Evolutionary conservation across 2,888 invertebrate species (phyloP).

Genomic region (Sesamia inferens): DNA sequence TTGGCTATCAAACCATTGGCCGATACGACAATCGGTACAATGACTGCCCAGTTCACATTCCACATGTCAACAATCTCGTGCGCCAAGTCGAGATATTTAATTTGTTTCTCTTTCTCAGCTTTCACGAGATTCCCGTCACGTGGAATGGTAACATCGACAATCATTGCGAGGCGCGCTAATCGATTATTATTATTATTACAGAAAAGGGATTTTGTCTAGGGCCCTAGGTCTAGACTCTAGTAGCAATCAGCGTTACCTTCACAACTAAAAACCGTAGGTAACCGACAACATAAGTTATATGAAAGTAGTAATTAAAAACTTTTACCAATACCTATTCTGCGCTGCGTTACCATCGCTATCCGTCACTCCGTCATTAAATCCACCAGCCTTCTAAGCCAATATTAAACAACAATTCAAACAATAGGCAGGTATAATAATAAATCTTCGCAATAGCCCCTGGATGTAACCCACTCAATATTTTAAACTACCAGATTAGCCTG

Average conservation of each 20-base stretch:
- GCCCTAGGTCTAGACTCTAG: neutral
- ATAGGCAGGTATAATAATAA: constrained; percentile 86
- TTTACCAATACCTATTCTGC: neutral
- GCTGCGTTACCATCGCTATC: constrained; percentile 47
- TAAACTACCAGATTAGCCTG: constrained; percentile 60
- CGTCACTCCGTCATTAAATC: constrained; percentile 66
- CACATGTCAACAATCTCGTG: no score
- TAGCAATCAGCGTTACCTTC: neutral
- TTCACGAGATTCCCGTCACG: no score
- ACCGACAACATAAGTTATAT: neutral
- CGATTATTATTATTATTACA: no score
- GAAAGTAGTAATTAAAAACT: constrained; percentile 13
- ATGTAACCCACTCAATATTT: constrained; percentile 62
- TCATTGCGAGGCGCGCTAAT: no score
- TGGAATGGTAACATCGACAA: no score
- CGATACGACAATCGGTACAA: no score
- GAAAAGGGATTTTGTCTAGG: no score
- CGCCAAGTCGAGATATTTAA: no score
- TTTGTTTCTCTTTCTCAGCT: no score
- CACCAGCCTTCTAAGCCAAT: constrained; percentile 76
- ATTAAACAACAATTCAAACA: constrained; percentile 85
- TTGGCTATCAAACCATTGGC: no score
- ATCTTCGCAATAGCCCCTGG: constrained; percentile 81
- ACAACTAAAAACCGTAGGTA: neutral
- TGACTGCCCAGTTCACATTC: no score